phyloP scores from a whole-genome alignment of 2,797 vertebrate species.

The Crotalus adamanteus region DNA sequence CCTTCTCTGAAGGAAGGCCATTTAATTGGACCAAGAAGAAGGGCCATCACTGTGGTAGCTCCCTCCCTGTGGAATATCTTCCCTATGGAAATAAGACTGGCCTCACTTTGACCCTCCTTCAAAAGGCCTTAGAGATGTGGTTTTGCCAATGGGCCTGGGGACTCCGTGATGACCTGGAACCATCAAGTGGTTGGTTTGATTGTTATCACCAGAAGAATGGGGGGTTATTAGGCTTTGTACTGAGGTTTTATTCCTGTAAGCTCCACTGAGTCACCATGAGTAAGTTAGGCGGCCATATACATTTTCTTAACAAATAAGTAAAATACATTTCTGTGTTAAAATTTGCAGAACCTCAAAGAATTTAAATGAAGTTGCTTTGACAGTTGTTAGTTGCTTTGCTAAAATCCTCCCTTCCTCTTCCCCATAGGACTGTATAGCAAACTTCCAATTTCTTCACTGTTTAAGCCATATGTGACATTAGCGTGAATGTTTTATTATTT shows the following conservation, averaged over 20 bases:
- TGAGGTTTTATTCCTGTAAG: background rate
- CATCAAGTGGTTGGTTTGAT: background rate
- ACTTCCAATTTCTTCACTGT: background rate
- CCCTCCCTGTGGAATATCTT: background rate
- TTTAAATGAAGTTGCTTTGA: background rate
- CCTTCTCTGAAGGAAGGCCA: background rate
- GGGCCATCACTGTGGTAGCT: background rate
- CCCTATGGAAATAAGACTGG: background rate
- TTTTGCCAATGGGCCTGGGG: background rate
- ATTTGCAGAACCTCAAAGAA: background rate
- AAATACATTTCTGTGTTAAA: background rate
- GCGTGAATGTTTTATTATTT: background rate
- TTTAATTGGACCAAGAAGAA: background rate
- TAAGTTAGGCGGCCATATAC: background rate
- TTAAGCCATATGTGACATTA: background rate
- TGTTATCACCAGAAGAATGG: background rate
- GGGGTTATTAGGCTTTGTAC: background rate
- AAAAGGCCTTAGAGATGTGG: background rate
- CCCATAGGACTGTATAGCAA: background rate
- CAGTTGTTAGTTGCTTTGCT: background rate
- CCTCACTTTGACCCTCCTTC: background rate
- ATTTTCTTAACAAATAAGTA: background rate
- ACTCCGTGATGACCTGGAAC: background rate
- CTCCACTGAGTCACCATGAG: background rate
- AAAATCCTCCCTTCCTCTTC: background rate